Conservation (phyloP, 2,797 vertebrate species). For the Chelonia mydas region DNA sequence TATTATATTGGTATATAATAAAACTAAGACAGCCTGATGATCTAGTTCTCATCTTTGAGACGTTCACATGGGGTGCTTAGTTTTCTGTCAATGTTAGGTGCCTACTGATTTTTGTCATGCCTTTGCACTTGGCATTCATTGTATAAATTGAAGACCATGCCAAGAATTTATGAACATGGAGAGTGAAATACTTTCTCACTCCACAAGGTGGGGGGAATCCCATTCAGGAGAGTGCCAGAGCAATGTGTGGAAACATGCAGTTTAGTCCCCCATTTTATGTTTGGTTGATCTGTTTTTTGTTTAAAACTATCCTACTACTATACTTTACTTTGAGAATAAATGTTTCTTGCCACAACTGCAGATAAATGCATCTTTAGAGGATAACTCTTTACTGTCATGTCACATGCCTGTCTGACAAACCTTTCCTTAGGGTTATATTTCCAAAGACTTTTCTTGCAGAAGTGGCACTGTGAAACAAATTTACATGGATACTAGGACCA, state of each 20-base stretch:
- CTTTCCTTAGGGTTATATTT: neutral
- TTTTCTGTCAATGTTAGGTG: neutral
- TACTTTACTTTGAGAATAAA: neutral
- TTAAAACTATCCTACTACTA: neutral
- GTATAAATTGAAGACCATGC: neutral
- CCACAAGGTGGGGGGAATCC: neutral
- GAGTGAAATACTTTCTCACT: neutral
- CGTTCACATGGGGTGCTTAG: accelerated
- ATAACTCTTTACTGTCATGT: neutral
- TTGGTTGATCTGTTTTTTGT: neutral
- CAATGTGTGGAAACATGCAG: neutral
- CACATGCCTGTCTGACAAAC: neutral
- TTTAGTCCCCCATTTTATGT: neutral
- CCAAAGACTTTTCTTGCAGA: neutral
- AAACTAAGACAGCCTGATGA: neutral
- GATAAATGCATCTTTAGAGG: neutral
- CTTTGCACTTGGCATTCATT: accelerated
- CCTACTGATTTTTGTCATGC: accelerated
- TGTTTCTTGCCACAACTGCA: neutral
- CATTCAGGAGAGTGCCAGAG: neutral
- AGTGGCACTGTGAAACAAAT: neutral
- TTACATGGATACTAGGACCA: neutral
- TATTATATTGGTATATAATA: accelerated
- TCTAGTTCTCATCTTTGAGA: neutral
- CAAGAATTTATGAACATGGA: neutral